Evolutionary conservation across 2,888 invertebrate species (phyloP).

Genomic region (Apamea crenata): DNA sequence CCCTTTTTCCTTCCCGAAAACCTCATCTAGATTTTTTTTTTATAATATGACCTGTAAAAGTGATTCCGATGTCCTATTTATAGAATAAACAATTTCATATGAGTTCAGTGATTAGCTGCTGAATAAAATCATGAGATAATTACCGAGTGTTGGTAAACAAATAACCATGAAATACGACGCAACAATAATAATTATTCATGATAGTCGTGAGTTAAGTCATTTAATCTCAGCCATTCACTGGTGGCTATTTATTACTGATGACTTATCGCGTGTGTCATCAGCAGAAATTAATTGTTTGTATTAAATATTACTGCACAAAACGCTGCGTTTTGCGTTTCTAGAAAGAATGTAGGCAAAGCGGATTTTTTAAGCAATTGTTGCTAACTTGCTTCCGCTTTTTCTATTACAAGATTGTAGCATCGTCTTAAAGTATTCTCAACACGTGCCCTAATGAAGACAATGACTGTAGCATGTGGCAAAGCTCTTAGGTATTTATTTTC

Average conservation of each 20-base stretch:
- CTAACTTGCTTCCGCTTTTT: not conserved
- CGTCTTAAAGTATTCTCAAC: not conserved
- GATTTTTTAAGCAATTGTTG: not conserved
- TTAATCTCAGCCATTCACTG: constrained; percentile 5
- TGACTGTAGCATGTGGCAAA: constrained; percentile 25
- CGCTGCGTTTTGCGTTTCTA: constrained; percentile 1
- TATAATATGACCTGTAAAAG: too few species aligned
- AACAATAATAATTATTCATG: constrained; percentile 10
- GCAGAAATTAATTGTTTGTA: constrained; percentile 14
- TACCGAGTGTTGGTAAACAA: constrained; percentile 34
- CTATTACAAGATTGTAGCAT: constrained; percentile 6
- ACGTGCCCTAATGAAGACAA: constrained; percentile 19
- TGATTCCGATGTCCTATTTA: too few species aligned
- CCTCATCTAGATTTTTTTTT: too few species aligned
- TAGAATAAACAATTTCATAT: not conserved
- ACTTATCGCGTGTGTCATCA: constrained; percentile 35
- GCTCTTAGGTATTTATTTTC: constrained; percentile 5
- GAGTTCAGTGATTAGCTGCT: not conserved
- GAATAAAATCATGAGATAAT: constrained; percentile 30
- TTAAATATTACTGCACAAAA: constrained; percentile 31
- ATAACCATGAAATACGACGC: constrained; percentile 1
- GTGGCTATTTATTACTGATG: constrained; percentile 26
- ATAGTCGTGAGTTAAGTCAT: constrained; percentile 8
- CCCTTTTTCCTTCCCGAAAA: not conserved
- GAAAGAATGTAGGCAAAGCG: not conserved